phyloP scores from a whole-genome alignment of 1,140 invertebrate species.

The Gonioctena quinquepunctata region DNA sequence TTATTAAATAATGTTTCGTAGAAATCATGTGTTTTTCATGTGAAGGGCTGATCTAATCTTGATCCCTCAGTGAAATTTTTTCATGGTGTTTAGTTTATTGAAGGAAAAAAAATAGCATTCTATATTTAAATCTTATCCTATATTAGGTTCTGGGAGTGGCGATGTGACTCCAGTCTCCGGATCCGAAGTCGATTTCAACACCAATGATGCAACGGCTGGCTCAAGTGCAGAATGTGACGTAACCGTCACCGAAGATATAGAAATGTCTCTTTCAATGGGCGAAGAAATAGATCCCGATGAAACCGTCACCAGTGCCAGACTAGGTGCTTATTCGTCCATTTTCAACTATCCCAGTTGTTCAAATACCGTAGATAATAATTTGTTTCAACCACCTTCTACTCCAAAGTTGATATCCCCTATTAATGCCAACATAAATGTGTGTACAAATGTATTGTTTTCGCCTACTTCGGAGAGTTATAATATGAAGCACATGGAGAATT shows the following conservation, averaged over 20 bases:
- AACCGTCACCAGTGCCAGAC: constrained; percentile 25
- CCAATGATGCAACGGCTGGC: constrained; percentile 62
- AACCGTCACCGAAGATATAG: constrained; percentile 55
- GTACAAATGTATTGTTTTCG: constrained; percentile 29
- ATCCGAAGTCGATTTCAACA: constrained; percentile 63
- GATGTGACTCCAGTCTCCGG: constrained; percentile 65
- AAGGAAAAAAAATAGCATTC: too few relatives aligned
- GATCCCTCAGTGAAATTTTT: too few relatives aligned
- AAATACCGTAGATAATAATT: constrained; percentile 23
- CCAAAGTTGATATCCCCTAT: constrained; percentile 29
- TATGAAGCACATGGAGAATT: constrained; percentile 34
- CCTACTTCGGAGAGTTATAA: constrained; percentile 12
- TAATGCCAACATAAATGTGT: constrained; percentile 29
- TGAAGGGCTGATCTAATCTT: too few relatives aligned
- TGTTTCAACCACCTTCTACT: constrained; percentile 16
- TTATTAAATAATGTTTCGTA: too few relatives aligned
- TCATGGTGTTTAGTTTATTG: too few relatives aligned
- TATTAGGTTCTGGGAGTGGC: constrained; percentile 57
- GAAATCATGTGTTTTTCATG: too few relatives aligned
- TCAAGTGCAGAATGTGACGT: constrained; percentile 60
- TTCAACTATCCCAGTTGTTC: constrained; percentile 28
- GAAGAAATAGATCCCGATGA: constrained; percentile 31
- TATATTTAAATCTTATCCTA: too few relatives aligned
- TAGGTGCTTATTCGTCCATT: constrained; percentile 22
- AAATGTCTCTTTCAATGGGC: constrained; percentile 27